A percentile compares a stretch with the other conserved stretches of the same genome.
phyloP scores from a whole-genome alignment of 2,797 vertebrate genomes.

The Muscicapa striata region DNA sequence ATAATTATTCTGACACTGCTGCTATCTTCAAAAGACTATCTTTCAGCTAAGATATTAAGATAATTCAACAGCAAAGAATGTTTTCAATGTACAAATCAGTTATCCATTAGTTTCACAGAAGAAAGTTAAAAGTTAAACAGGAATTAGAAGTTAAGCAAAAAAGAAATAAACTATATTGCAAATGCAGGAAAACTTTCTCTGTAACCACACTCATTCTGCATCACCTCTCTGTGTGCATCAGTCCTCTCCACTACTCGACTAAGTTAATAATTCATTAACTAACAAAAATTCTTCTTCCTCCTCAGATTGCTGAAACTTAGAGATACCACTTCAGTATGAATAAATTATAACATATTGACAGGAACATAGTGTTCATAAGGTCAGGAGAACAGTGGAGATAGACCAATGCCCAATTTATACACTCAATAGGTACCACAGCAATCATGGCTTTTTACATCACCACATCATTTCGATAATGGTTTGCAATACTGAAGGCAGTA shows the following conservation, averaged over 20 bases:
- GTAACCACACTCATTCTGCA: neutral
- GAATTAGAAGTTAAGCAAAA: neutral
- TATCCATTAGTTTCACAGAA: neutral
- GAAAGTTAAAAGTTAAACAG: neutral
- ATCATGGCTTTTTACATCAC: neutral
- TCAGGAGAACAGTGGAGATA: neutral
- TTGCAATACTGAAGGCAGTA: neutral
- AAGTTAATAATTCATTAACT: neutral
- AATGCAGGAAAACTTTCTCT: neutral
- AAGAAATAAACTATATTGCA: neutral
- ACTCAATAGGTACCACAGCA: neutral
- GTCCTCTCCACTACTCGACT: neutral
- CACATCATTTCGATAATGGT: neutral
- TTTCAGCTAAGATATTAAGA: neutral
- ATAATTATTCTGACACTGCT: neutral
- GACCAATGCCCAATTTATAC: neutral
- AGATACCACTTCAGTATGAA: neutral
- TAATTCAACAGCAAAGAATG: neutral
- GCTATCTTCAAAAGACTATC: neutral
- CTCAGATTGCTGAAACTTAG: neutral
- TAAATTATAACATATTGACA: slow-evolving; percentile 1
- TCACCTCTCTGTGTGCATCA: neutral
- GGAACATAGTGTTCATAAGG: neutral
- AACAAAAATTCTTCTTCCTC: neutral
- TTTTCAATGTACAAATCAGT: neutral